Evolutionary conservation across 2,797 vertebrate species (phyloP).

Genomic region (Linurgus olivaceus): DNA sequence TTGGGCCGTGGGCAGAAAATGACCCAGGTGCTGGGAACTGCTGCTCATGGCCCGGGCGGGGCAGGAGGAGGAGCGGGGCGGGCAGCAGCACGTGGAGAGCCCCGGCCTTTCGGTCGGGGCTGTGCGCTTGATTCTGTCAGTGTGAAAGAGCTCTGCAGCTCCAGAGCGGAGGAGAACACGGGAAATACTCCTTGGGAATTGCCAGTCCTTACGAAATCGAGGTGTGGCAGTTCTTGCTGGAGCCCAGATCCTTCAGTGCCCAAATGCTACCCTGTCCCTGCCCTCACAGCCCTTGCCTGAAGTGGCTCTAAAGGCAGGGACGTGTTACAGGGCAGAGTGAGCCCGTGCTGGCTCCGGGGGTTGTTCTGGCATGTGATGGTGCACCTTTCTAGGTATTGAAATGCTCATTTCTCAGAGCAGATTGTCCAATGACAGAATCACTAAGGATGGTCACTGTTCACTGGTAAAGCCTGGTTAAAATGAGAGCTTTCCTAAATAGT

Average conservation of each 20-base stretch:
- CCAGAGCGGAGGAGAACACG: not conserved
- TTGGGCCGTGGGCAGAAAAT: not conserved
- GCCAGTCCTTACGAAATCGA: not conserved
- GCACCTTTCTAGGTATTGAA: not conserved
- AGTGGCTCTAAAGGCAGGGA: not conserved
- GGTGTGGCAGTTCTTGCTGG: not conserved
- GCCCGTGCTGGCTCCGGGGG: accelerated
- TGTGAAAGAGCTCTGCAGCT: not conserved
- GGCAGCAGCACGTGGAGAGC: accelerated
- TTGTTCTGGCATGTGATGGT: not conserved
- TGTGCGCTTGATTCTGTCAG: not conserved
- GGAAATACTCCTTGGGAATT: not conserved
- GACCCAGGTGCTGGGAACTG: not conserved
- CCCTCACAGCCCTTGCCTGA: not conserved
- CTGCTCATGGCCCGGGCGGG: accelerated
- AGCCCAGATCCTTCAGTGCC: not conserved
- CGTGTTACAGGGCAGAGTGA: accelerated
- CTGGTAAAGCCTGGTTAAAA: not conserved
- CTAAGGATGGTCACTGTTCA: not conserved
- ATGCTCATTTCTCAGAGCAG: not conserved
- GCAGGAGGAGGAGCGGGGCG: not conserved
- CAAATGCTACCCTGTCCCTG: accelerated
- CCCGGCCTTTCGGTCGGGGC: not conserved
- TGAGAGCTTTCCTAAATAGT: not conserved
- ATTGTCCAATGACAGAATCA: not conserved